Percentiles rank a stretch among this genome's conserved stretches.
Conservation (phyloP, 2,797 vertebrate genomes). For the Labeo calbasu region DNA sequence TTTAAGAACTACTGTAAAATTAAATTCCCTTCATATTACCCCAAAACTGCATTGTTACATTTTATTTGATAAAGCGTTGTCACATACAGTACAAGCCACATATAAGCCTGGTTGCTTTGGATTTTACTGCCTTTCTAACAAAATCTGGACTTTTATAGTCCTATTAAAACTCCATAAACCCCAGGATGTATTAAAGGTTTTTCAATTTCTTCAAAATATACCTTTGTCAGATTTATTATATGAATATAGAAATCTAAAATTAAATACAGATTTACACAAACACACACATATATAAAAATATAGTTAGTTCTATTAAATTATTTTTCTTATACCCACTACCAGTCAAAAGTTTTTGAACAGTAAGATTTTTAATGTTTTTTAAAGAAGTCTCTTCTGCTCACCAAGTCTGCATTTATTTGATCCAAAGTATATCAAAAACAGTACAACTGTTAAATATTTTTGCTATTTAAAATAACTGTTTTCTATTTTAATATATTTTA, state of each 20-base stretch:
- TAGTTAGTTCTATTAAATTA: too few relatives aligned
- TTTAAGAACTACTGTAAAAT: not conserved
- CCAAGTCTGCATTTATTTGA: too few relatives aligned
- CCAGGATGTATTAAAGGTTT: not conserved
- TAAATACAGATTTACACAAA: too few relatives aligned
- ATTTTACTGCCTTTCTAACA: conserved; percentile 25
- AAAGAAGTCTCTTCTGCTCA: too few relatives aligned
- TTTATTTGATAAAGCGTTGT: not conserved
- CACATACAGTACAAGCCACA: not conserved
- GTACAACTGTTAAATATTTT: too few relatives aligned
- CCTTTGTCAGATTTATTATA: not conserved
- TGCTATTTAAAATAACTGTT: too few relatives aligned
- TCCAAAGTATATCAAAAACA: too few relatives aligned
- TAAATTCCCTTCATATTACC: not conserved
- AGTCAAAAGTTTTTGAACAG: too few relatives aligned
- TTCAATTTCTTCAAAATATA: not conserved
- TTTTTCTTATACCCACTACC: too few relatives aligned
- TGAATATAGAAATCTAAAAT: not conserved
- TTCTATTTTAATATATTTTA: too few relatives aligned
- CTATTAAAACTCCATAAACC: conserved; percentile 12
- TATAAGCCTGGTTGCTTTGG: not conserved
- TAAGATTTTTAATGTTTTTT: too few relatives aligned
- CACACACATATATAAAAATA: too few relatives aligned
- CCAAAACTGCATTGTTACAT: not conserved
- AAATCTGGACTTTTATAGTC: conserved; percentile 22